Percentiles rank a stretch among this genome's conserved stretches.
phyloP scores from a whole-genome alignment of 2,888 invertebrate species.

The Metallyticus violacea region DNA sequence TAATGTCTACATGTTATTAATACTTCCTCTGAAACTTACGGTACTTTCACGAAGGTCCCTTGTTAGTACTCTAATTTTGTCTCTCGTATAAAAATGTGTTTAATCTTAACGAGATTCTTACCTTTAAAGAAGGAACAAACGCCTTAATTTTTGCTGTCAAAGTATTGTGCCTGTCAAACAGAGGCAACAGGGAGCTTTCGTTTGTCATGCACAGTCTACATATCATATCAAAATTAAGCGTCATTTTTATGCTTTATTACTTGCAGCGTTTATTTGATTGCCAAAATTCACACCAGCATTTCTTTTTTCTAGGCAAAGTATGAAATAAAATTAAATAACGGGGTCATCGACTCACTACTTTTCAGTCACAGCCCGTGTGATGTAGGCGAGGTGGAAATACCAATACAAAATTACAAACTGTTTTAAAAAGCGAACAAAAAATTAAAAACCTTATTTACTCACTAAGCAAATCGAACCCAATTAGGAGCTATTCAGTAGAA shows the following conservation, averaged over 20 bases:
- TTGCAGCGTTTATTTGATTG: not conserved
- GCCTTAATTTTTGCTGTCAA: not conserved
- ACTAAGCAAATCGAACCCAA: not conserved
- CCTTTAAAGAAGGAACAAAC: not conserved
- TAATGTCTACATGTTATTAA: not conserved
- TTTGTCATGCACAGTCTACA: slow-evolving; percentile 2
- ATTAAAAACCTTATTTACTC: not conserved
- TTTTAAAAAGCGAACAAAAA: not conserved
- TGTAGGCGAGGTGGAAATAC: not conserved
- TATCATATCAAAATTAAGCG: not conserved
- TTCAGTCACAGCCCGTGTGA: not conserved
- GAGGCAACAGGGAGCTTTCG: not conserved
- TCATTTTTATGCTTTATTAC: not conserved
- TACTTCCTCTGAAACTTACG: not conserved
- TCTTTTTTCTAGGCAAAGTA: not conserved
- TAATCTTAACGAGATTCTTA: not conserved
- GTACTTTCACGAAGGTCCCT: not conserved
- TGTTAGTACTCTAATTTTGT: not conserved
- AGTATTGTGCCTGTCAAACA: slow-evolving; percentile 5
- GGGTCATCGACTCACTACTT: not conserved
- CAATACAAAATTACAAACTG: not conserved
- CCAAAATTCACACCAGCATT: not conserved
- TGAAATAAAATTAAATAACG: not conserved
- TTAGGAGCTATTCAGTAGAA: not conserved
- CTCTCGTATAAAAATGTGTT: not conserved